Base-by-base conservation (phyloP, 2,797 vertebrate species). In the Pangasius mekongensis region DNA sequence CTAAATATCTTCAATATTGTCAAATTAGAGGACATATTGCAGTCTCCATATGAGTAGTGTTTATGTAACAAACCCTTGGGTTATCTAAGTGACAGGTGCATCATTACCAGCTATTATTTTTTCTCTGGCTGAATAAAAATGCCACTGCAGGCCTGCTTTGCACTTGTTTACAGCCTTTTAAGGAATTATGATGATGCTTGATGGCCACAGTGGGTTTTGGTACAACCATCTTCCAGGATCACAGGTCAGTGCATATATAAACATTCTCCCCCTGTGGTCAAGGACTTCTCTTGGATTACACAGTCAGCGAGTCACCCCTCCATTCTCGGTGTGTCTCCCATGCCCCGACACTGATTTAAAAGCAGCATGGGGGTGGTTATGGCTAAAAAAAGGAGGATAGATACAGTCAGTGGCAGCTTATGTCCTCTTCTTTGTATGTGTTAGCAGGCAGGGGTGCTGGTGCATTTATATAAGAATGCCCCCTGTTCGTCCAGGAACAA, bases 401-500 rank as follows among this genome's bases (percentile, higher is more conserved):
- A 86, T 16, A 18, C 58, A 84, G 77, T 86, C 24, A 86, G 62
- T 87, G 54, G 58, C 43, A 89, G 86, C 76, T 83, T 73, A 90
- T 43, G 89, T 84, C 73, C 58, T 74, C 54, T 88, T 87, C 80
- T 76, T 66, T 88, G 91, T 88, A 82, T 87, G 83, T 77, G 86
- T 67, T 80, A 69, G 86, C 47, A 87, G 84, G 49, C 58, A 66
- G 24, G 22, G 10, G 43, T 76, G n/a, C 27, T 58, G n/a, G 49
- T 8, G 62, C 22, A 82, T 39, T 83, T 49, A 90, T 87, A 86
- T 90, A 84, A 90, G 83, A 86, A 90, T 88, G 90, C 88, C 88
- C 89, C 87, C 89, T 92, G 84, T 83, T 89, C 89, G 88, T 83
- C 80, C 83, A 82, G 52, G 66, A 83, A 91, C 60, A 86, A 86